Evolutionary conservation across 2,113 vertebrate species (phyloP).

Genomic region (Potamarius usumacintae): DNA sequence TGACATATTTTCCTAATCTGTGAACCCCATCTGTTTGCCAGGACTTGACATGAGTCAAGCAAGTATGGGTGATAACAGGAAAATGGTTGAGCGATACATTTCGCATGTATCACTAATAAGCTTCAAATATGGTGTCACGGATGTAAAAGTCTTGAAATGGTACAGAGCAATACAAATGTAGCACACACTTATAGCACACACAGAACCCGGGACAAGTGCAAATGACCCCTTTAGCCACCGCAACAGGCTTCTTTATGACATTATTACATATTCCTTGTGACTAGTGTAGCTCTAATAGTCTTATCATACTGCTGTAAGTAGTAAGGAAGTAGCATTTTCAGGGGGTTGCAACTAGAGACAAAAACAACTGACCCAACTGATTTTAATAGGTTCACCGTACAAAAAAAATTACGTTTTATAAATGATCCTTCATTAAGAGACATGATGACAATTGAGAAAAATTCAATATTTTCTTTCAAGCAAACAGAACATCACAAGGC

Average conservation of each 20-base stretch:
- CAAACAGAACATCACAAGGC: neutral
- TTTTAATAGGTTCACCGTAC: neutral
- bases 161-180: slow-evolving; percentile 11
- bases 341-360: slow-evolving; percentile 1
- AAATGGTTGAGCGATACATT: slow-evolving; percentile 21
- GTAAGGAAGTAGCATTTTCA: slow-evolving; percentile 19
- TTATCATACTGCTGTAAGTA: slow-evolving; percentile 11
- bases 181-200: neutral
- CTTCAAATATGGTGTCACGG: slow-evolving; percentile 10
- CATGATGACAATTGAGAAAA: too few relatives aligned
- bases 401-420: neutral
- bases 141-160: slow-evolving; percentile 11
- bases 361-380: neutral
- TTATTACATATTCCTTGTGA: slow-evolving; percentile 15
- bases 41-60: slow-evolving; percentile 9
- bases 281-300: neutral
- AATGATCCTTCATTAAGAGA: neutral
- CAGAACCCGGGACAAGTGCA: slow-evolving; percentile 13
- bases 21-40: slow-evolving; percentile 27
- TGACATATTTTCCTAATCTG: slow-evolving; percentile 37
- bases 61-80: neutral
- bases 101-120: slow-evolving; percentile 15
- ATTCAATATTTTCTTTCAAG: neutral
- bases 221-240: slow-evolving; percentile 27
- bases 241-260: slow-evolving; percentile 23